Evolutionary conservation across 2,888 invertebrate species (phyloP).

Genomic region (Drosophila formosana): DNA sequence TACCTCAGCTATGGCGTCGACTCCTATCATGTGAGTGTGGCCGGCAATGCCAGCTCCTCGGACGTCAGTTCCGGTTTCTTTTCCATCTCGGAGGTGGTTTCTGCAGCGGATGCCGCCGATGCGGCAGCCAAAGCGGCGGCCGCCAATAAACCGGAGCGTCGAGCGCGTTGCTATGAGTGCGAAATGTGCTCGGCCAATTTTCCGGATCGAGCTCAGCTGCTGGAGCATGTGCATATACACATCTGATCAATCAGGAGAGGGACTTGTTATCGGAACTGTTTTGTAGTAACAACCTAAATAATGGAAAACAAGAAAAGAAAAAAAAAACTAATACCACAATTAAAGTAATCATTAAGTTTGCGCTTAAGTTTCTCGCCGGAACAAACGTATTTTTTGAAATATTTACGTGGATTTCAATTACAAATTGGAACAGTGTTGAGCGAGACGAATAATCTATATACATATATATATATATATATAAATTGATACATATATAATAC

Average conservation of each 20-base stretch:
- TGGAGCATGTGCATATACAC: slow-evolving; percentile 93
- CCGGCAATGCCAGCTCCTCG: slow-evolving; percentile 55
- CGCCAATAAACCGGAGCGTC: slow-evolving; percentile 61
- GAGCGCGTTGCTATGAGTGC: slow-evolving; percentile 89
- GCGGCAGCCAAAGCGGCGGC: slow-evolving; percentile 67
- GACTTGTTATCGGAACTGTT: slow-evolving; percentile 45
- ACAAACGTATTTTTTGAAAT: slow-evolving; percentile 69
- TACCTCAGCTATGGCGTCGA: slow-evolving; percentile 73
- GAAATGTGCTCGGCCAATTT: slow-evolving; percentile 94
- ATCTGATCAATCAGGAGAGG: slow-evolving; percentile 85
- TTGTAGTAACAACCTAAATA: slow-evolving; percentile 15
- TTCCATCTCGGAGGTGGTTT: slow-evolving; percentile 75
- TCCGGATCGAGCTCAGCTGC: slow-evolving; percentile 89
- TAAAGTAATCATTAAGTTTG: slow-evolving; percentile 47
- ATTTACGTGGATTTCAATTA: slow-evolving; percentile 60
- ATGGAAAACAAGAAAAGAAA: slow-evolving; percentile 1
- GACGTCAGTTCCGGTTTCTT: slow-evolving; percentile 70
- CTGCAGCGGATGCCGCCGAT: slow-evolving; percentile 70
- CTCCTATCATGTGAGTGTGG: slow-evolving; percentile 62
- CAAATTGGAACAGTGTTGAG: slow-evolving; percentile 51
- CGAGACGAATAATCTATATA: slow-evolving; percentile 22
- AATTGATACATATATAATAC: slow-evolving; percentile 16
- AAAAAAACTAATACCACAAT: slow-evolving; percentile 19
- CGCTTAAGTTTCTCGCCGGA: slow-evolving; percentile 44
- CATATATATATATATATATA: slow-evolving; percentile 19